These are phyloP conservation scores for Henricia sp. DNA, from an alignment of 53 echinoderm and acorn worm genomes.

Conservation along the genomic window DNA sequence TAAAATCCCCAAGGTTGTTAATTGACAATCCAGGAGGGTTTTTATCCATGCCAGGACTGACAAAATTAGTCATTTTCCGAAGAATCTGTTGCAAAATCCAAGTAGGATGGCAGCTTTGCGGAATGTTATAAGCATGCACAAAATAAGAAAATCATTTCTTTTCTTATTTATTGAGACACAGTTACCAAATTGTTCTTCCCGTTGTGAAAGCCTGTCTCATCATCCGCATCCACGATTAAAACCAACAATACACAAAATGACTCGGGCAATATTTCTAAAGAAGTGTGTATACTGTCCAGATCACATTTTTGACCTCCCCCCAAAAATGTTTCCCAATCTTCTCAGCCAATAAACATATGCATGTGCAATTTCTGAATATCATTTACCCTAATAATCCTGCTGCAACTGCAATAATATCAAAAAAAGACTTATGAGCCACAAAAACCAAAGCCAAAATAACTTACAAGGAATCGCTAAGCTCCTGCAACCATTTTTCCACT, in stretches of 20 bases:
- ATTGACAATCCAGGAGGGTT: too few species aligned
- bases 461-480: conserved; percentile 29
- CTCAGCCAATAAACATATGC: too few species aligned
- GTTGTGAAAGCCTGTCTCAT: neutral
- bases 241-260: neutral
- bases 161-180: too few species aligned
- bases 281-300: neutral
- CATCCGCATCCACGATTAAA: too few species aligned
- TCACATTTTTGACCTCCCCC: too few species aligned
- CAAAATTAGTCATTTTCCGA: too few species aligned
- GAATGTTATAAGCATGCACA: too few species aligned
- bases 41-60: too few species aligned
- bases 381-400: neutral
- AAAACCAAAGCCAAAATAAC: neutral
- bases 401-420: neutral
- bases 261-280: neutral
- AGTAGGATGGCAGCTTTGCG: too few species aligned
- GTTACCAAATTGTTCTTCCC: neutral
- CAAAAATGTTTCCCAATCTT: neutral
- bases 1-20: too few species aligned
- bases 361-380: neutral
- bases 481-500: conserved; percentile 36
- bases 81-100: too few species aligned
- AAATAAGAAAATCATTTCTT: too few species aligned
- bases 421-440: neutral